Conservation (phyloP, 2,888 invertebrate species). For the Drosophila quasianomalipes region DNA sequence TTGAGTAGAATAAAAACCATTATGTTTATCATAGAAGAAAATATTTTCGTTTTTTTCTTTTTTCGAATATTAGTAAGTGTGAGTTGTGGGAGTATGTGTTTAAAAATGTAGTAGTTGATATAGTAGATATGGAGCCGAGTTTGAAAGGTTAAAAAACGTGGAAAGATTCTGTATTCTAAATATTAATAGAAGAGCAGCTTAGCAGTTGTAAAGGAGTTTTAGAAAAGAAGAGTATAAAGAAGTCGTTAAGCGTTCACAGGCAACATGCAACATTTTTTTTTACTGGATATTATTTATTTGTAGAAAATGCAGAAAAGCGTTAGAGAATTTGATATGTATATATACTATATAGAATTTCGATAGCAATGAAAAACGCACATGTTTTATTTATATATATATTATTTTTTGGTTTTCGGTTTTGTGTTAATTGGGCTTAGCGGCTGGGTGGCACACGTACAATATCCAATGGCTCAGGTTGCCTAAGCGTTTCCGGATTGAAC, state of each 20-base stretch:
- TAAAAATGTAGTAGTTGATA: constrained; percentile 1
- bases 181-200: neutral
- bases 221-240: constrained; percentile 1
- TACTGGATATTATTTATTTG: constrained; percentile 7
- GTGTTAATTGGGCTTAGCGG: constrained; percentile 32
- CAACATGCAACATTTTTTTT: constrained; percentile 59
- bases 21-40: constrained; percentile 37
- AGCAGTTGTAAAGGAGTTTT: neutral
- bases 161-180: constrained; percentile 1
- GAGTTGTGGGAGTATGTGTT: constrained; percentile 6
- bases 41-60: constrained; percentile 1
- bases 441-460: constrained; percentile 33
- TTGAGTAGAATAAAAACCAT: constrained; percentile 22
- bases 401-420: constrained; percentile 1
- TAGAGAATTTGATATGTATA: constrained; percentile 12
- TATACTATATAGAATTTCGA: constrained; percentile 18
- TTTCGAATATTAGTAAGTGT: neutral
- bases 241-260: constrained; percentile 56
- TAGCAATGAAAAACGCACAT: constrained; percentile 64
- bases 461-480: constrained; percentile 44
- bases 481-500: constrained; percentile 50
- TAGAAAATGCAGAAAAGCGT: constrained; percentile 36
- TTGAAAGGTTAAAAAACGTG: neutral
- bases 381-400: constrained; percentile 30
- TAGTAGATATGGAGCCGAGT: constrained; percentile 2